Evolutionary conservation across 2,113 vertebrate genomes (phyloP), one percentile per base, ranked within the genome.

Genomic region (Cynoglossus semilaevis): DNA sequence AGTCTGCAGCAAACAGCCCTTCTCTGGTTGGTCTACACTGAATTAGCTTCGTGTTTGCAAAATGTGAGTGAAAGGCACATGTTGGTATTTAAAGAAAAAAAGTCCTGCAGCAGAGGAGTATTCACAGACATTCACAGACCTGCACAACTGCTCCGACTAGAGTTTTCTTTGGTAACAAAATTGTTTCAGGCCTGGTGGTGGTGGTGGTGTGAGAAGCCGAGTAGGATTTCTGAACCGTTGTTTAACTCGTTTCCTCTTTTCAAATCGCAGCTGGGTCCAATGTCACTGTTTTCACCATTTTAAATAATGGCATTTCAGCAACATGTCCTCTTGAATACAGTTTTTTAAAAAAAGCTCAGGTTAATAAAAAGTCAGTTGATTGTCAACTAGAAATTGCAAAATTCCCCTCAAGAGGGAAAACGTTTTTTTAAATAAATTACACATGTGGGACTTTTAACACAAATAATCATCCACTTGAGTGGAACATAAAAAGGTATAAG

Each of bases 341-440:
- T 70, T 29, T 29, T 29, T 29, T 29, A 4, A 29, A 29, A 70
- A 74, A 82, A 81, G 63, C 57, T 75, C 56, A 66, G 58, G 54
- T 72, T 72, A 56, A 79, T 74, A 81, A 70, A 74, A 48, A 58
- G 77, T 74, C 87, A 89, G 91, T 91, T 91, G 91, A 91, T 88
- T 91, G 84, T 91, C 91, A 92, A 92, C 91, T 77, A 89, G 75
- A 76, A 84, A 62, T 72, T 69, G n/a, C 56, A 72, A 57, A 51
- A 66, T 79, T 80, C 76, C 86, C 88, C 83, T 54, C 8, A 9
- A 64, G 51, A 69, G 74, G 80, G 83, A 87, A 91, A 78, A 58
- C 29, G 49, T 61, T 15, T 35, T 60, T 85, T 51, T 67, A 69
- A 83, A 88, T 86, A 85, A 83, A 60, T 86, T 82, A 84, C 5